These are phyloP conservation scores for Psittacula derbiana DNA, from an alignment of 2,797 vertebrate species.

Conservation along the genomic window DNA sequence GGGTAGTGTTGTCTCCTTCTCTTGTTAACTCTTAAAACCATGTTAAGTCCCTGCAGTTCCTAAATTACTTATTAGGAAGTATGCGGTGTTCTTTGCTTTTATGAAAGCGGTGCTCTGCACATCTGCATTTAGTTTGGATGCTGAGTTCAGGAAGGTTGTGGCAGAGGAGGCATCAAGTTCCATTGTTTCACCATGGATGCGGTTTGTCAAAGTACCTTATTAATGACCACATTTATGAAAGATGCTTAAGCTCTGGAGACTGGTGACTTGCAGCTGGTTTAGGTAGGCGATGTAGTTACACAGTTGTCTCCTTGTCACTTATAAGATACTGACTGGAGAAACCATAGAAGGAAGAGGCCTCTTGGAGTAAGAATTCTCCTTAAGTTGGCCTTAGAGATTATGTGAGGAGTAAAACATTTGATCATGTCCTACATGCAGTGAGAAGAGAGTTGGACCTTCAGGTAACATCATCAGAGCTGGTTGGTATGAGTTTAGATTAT, in stretches of 20 bases:
- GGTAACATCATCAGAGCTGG: neutral
- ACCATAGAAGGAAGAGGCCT: neutral
- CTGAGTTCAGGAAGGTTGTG: neutral
- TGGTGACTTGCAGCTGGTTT: neutral
- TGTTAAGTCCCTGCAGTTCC: neutral
- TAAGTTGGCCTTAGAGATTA: neutral
- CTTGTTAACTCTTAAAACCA: neutral
- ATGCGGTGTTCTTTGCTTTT: neutral
- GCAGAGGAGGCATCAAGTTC: neutral
- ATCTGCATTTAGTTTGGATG: neutral
- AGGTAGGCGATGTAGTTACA: neutral
- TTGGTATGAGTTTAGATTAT: neutral
- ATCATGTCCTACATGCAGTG: neutral
- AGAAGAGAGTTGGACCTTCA: neutral
- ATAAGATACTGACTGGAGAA: neutral
- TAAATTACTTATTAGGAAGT: neutral
- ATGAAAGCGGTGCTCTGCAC: neutral
- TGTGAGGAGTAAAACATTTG: neutral
- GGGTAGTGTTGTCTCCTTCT: neutral
- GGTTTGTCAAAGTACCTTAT: neutral
- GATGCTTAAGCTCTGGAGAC: neutral
- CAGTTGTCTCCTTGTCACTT: neutral
- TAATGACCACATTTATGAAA: neutral
- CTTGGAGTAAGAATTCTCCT: neutral
- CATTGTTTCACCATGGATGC: accelerated